Percentiles rank a stretch among this genome's conserved stretches.
Conservation (phyloP, 2,797 vertebrate genomes). For the Phrynocephalus vlangalii region DNA sequence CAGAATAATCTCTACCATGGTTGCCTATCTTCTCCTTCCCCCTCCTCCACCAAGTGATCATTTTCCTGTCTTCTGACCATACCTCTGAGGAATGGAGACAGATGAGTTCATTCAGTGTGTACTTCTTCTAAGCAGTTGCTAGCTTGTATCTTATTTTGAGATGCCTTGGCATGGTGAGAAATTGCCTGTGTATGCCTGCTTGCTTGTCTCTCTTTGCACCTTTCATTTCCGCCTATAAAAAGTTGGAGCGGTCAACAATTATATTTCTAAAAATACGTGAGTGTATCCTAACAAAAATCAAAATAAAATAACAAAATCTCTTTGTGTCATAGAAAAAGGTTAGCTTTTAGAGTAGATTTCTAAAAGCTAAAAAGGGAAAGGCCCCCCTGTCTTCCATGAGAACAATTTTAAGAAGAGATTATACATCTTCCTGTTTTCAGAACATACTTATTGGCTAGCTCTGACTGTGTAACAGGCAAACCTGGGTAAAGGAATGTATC, state of each 20-base stretch:
- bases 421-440: no score
- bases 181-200: neutral
- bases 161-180: slow-evolving; percentile 7
- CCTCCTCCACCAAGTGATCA: slow-evolving; percentile 31
- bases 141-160: slow-evolving; percentile 58
- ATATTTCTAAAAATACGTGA: neutral
- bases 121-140: slow-evolving; percentile 52
- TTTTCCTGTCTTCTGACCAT: slow-evolving; percentile 49
- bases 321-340: no score
- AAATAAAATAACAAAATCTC: neutral
- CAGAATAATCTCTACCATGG: neutral
- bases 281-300: neutral
- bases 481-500: no score
- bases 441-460: no score
- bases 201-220: no score
- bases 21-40: slow-evolving; percentile 29
- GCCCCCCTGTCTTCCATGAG: no score
- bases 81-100: slow-evolving; percentile 50
- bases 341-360: no score
- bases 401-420: no score
- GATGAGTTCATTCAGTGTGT: slow-evolving; percentile 51
- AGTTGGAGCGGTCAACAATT: neutral
- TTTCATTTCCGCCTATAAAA: neutral
- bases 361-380: no score
- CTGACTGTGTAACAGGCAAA: no score